phyloP scores from a whole-genome alignment of 2,888 invertebrate species.

The Brachylomia viminalis region DNA sequence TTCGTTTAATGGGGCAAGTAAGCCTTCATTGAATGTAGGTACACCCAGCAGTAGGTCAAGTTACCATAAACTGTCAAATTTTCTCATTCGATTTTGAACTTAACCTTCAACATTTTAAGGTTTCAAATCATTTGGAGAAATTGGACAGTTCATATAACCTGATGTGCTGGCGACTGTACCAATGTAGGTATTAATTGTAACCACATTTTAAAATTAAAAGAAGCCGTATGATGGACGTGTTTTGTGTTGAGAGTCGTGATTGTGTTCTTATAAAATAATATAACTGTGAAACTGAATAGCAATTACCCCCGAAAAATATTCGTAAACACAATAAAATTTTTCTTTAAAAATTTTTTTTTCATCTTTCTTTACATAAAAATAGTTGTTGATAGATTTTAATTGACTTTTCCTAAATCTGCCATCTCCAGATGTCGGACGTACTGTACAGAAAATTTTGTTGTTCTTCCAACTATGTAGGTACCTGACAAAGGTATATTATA shows the following conservation, averaged over 20 bases:
- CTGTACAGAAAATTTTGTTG: not conserved
- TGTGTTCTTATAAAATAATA: not conserved
- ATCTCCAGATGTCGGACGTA: not conserved
- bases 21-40: slow-evolving; percentile 19
- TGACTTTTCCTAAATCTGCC: not conserved
- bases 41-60: no score
- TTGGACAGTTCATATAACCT: no score
- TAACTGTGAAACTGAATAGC: not conserved
- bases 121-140: no score
- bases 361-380: not conserved
- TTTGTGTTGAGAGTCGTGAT: not conserved
- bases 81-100: no score
- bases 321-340: not conserved
- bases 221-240: not conserved
- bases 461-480: not conserved
- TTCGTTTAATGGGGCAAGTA: slow-evolving; percentile 8
- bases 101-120: no score
- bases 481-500: not conserved
- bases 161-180: no score
- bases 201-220: not conserved
- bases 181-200: slow-evolving; percentile 16
- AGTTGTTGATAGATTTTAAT: not conserved
- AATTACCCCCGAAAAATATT: not conserved
- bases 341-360: not conserved
- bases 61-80: no score